Evolutionary conservation across 1,140 invertebrate genomes (phyloP), one percentile per base, ranked within the genome.

Genomic region (Drosophila santomea): DNA sequence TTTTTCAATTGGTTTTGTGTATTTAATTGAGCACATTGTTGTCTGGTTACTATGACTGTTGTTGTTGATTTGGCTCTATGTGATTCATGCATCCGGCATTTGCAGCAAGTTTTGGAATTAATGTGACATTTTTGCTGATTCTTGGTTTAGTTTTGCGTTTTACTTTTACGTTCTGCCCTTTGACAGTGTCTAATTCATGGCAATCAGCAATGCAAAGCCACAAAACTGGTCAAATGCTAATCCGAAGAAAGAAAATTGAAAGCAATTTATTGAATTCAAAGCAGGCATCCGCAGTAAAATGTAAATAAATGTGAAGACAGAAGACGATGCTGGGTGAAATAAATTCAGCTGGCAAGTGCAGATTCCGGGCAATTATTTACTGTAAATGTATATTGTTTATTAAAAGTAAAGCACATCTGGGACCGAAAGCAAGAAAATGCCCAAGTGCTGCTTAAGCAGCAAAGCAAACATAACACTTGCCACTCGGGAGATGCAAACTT

Each of bases 311-410:
- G 25, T 55, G 43, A 23, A 14, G 43, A 35, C 36, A 59, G 36
- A 39, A 28, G 8, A 32, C 23, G 17, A 2, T 2, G 12, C 11
- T 7, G 57, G n/a, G 41, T 17, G 55, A 50, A 80, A 80, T 80
- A 81, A 80, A 77, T 80, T 80, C 38, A 35, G 39, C 11, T 45
- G 63, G 56, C 60, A 75, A 71, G 45, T 83, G 64, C 67, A 88
- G 86, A 89, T 84, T 54, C 51, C 48, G 64, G 62, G 75, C 76
- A 88, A 88, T 88, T 88, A 88, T 88, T 89, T 89, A 88, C 84
- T 78, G 84, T 77, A 83, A 83, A 88, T 89, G 75, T 83, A 74
- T 89, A 67, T 89, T 88, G 79, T 88, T 89, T 89, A 88, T 83
- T 88, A 88, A 83, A 85, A 81, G 82, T 78, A 85, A 68, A 66